Base-by-base conservation (phyloP, 2,888 invertebrate genomes). In the Leptinotarsa tumamoca region DNA sequence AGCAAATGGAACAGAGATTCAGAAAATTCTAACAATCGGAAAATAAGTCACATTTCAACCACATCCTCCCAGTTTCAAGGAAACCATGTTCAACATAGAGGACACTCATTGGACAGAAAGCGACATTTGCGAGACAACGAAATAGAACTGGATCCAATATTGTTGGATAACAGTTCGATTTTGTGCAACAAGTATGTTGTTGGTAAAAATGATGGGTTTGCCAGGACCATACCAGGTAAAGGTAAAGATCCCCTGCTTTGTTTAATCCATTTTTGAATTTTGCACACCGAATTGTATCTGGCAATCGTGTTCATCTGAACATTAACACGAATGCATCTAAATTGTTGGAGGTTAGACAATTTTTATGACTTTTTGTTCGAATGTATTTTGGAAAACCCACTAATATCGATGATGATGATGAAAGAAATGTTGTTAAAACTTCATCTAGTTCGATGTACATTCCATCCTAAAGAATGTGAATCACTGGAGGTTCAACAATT, bases 121-220 rank as follows among this genome's bases (percentile, higher is more conserved):
- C 85, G 81, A 61, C 23, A 58, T 15, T 82, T 83, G 66, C 81
- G 82, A 76, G 82, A 85, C 71, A 81, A 86, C 84, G 76, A 87
- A 82, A 81, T 88, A 82, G 86, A 88, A 79, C 78, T 88, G 81
- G 86, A 86, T 84, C 85, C 87, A 10, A 84, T 88, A 50, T 80
- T 85, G 67, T 81, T 89, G 43, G 90, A 90, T 52, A 90, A 90
- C 77, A 90, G 91, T 1, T 92, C 94, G 0, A 92, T 94, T 52
- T 89, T 94, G 58, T 93, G 92, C 85, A 95, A 95, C 86, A 92
- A 91, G 81, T 95, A 94, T 85, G 94, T 93, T 0, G 87, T 93
- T 69, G 92, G 92, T 69, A 89, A 89, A 68, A 83, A 84, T 80
- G 89, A 85, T 86, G 80, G 83, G 1, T 80, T 84, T 17, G 89